phyloP scores from a whole-genome alignment of 2,888 invertebrate genomes.

The Drosophila pullipes region DNA sequence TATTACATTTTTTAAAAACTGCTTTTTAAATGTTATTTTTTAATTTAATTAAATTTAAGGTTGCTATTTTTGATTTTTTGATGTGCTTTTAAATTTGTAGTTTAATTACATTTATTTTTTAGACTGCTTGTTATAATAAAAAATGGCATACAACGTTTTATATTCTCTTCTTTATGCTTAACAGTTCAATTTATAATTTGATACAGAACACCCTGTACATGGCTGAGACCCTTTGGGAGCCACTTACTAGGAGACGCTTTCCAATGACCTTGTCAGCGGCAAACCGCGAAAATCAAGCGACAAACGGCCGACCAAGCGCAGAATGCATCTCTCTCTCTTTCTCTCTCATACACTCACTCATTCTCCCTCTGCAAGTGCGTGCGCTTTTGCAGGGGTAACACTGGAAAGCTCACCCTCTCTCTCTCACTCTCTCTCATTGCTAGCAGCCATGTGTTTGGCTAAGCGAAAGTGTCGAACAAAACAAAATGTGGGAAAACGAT shows the following conservation, averaged over 20 bases:
- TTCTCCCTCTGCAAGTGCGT: constrained; percentile 14
- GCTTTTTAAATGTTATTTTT: neutral
- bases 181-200: neutral
- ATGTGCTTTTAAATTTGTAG: neutral
- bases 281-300: constrained; percentile 29
- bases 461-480: constrained; percentile 70
- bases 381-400: constrained; percentile 38
- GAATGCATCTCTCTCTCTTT: neutral
- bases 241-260: constrained; percentile 57
- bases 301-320: neutral
- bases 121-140: neutral
- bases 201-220: constrained; percentile 53
- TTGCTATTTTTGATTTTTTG: neutral
- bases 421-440: constrained; percentile 2
- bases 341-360: neutral
- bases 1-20: neutral
- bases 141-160: neutral
- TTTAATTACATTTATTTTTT: neutral
- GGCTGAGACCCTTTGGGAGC: constrained; percentile 58
- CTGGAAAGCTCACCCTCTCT: constrained; percentile 21
- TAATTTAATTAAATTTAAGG: neutral
- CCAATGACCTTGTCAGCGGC: constrained; percentile 77
- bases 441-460: constrained; percentile 48
- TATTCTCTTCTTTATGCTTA: neutral
- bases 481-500: constrained; percentile 66